Conservation (phyloP, 2,113 vertebrate genomes). For the Calidris pugnax region DNA sequence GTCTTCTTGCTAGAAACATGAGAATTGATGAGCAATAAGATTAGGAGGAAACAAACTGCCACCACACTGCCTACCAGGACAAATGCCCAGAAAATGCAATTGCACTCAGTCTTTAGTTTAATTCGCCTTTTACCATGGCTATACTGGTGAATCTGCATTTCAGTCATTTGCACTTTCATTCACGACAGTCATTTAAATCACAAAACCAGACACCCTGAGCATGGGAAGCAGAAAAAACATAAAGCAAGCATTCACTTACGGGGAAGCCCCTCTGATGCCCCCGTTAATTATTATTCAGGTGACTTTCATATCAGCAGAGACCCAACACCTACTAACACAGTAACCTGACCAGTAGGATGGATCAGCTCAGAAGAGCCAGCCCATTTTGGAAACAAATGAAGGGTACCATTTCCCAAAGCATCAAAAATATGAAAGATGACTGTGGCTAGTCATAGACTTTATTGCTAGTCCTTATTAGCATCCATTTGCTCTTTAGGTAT, state of each 20-base stretch:
- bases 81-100: not conserved
- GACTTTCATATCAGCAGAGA: not conserved
- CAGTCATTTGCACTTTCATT: not conserved
- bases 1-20: not conserved
- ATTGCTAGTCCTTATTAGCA: not conserved
- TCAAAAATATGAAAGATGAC: not conserved
- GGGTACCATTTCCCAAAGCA: not conserved
- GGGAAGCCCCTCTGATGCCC: not conserved
- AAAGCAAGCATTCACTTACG: not conserved
- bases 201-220: not conserved
- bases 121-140: not conserved
- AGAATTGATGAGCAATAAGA: not conserved
- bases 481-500: not conserved
- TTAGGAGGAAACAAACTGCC: not conserved
- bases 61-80: not conserved
- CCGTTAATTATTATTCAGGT: not conserved
- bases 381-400: not conserved
- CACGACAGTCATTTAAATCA: not conserved
- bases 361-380: not conserved
- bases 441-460: not conserved
- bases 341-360: not conserved
- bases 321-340: not conserved
- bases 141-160: not conserved
- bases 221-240: not conserved
- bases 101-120: not conserved